Conservation (phyloP, 37 sponge, comb jelly and placozoan genomes). For the Spongilla lacustris region DNA sequence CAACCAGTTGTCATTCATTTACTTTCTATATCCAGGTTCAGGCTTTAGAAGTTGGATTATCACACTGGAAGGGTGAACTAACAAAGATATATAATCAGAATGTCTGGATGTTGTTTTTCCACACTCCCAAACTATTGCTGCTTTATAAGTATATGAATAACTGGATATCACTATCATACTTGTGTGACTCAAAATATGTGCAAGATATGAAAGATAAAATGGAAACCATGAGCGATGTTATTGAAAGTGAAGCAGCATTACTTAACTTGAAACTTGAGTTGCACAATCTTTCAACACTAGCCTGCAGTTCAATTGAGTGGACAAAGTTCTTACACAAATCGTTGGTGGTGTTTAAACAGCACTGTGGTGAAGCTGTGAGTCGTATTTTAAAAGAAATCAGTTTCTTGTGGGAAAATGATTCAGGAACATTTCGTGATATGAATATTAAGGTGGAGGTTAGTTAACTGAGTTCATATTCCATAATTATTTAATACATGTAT, state of each 20-base stretch:
- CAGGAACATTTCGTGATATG: background rate
- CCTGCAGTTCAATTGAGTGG: no score
- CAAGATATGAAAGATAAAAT: no score
- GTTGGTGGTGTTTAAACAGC: background rate
- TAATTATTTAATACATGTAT: no score
- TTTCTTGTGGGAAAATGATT: conserved; percentile 46
- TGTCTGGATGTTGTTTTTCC: conserved; percentile 66
- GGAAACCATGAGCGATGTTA: no score
- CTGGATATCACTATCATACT: no score
- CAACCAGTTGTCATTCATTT: no score
- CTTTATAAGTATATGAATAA: conserved; percentile 28
- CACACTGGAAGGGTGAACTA: conserved; percentile 55
- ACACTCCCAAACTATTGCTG: conserved; percentile 57
- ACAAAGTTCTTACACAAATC: no score
- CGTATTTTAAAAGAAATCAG: conserved; percentile 40
- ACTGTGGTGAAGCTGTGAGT: background rate
- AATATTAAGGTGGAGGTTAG: no score
- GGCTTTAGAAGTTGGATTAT: conserved; percentile 16
- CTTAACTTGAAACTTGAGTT: background rate
- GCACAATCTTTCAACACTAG: no score
- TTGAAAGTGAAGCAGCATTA: no score
- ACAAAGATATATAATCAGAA: conserved; percentile 32
- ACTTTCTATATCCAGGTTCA: conserved; percentile 6
- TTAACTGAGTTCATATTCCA: no score
- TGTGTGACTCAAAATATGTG: no score